phyloP scores from a whole-genome alignment of 2,797 vertebrate genomes.

The Myotis pilosus region DNA sequence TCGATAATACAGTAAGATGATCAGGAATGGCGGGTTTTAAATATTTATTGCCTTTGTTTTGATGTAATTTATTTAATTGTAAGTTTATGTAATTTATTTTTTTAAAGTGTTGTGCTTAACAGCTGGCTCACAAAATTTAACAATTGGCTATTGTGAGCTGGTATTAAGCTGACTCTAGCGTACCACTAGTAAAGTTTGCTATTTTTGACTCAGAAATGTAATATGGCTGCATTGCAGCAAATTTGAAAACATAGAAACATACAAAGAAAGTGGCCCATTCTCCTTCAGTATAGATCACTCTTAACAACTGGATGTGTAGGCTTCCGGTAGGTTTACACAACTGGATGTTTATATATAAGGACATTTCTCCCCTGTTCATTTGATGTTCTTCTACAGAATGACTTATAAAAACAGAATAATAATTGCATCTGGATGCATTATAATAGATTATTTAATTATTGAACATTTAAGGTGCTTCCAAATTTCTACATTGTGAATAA shows the following conservation, averaged over 20 bases:
- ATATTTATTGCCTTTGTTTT: neutral
- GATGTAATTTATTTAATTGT: neutral
- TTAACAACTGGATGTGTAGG: neutral
- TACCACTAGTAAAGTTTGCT: neutral
- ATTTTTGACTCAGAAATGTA: neutral
- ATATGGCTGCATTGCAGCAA: neutral
- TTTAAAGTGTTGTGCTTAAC: neutral
- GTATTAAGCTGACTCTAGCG: neutral
- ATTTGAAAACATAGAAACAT: neutral
- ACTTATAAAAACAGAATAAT: neutral
- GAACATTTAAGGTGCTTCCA: neutral
- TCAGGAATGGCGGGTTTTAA: neutral
- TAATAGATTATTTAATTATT: slow-evolving; percentile 12
- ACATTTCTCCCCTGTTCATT: neutral
- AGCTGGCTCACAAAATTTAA: neutral
- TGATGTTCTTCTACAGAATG: neutral
- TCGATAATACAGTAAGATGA: neutral
- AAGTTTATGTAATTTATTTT: neutral
- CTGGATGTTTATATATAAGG: neutral
- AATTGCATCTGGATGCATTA: neutral
- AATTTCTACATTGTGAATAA: neutral
- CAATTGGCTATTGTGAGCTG: neutral
- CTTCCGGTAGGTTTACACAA: neutral
- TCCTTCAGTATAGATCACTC: neutral
- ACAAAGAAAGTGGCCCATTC: neutral